Conservation (phyloP, 2,888 invertebrate genomes). For the Zonitis immaculata region DNA sequence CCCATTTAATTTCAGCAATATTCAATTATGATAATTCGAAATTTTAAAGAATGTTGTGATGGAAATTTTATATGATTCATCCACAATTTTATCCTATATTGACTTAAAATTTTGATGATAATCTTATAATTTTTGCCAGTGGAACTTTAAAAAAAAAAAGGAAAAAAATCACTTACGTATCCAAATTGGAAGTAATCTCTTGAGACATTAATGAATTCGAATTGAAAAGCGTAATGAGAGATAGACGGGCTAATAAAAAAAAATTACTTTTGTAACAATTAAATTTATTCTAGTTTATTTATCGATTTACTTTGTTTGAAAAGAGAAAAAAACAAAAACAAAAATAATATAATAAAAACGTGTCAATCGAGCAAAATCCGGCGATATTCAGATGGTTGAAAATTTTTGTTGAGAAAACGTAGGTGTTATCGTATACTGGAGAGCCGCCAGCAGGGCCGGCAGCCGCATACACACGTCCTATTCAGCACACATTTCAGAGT, state of each 20-base stretch:
- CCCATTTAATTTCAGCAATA: background rate
- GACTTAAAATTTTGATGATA: too few relatives aligned
- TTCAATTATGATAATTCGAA: background rate
- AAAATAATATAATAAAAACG: slow-evolving; percentile 15
- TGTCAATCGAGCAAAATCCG: slow-evolving; percentile 22
- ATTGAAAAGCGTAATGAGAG: background rate
- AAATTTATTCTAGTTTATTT: background rate
- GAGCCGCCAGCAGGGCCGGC: slow-evolving; percentile 29
- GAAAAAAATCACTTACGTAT: too few relatives aligned
- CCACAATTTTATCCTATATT: too few relatives aligned
- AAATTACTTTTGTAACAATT: background rate
- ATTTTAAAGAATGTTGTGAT: too few relatives aligned
- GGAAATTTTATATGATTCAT: too few relatives aligned
- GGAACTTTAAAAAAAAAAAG: too few relatives aligned
- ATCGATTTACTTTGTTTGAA: slow-evolving; percentile 9
- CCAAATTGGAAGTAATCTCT: background rate
- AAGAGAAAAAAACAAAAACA: slow-evolving; percentile 3
- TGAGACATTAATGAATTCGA: background rate
- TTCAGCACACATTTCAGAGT: slow-evolving; percentile 48
- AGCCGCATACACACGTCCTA: slow-evolving; percentile 34
- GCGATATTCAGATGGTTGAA: slow-evolving; percentile 21
- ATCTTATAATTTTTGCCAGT: too few relatives aligned
- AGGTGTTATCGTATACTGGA: slow-evolving; percentile 36
- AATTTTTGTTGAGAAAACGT: slow-evolving; percentile 24
- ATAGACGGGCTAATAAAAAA: too few relatives aligned